Base-by-base conservation (phyloP, 1,140 invertebrate genomes). In the Coenobita brevimanus region DNA sequence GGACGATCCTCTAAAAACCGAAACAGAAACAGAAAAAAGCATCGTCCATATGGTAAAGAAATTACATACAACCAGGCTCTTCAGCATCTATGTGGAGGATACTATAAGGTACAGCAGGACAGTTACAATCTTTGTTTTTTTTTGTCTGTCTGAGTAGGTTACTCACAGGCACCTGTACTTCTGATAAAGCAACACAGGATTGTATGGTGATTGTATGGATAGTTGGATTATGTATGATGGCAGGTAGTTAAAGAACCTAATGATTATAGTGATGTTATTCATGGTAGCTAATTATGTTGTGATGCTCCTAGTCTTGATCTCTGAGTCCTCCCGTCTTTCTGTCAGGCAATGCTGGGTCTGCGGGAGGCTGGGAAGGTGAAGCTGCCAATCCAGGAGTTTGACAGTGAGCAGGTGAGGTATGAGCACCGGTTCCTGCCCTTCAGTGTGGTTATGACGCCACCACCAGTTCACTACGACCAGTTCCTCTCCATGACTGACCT, bases 351-450 rank as follows among this genome's bases (percentile, higher is more conserved):
- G 90, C 93, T 96, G 67, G 96, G 95, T 41, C 95, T 97, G 88
- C 93, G 94, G 62, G 92, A 96, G 91, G 95, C 96, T 92, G 94
- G 94, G 13, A 95, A 95, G 92, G 93, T 97, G 71, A 94, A 94
- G 90, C 95, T 97, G 90, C 96, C 97, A 0, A 94, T 96, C 91
- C 95, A 96, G 50, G 95, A 97, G 92, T 99, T 99, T 93, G 97
- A 99, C 92, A 97, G 95, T 91, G 98, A 99, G 93, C 95, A 96
- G 91, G 97, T 99, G 17, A 95, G 98, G 54, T 99, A 98, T 92
- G 97, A 98, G 91, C 97, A 99, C 89, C 95, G 98, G 84, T 97
- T 99, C 94, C 94, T 96, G 15, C 97, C 98, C 6, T 97, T 99
- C 92, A 95, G 95, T 30, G 95, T 95, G 38, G 94, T 99, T 2